Base-by-base conservation (phyloP, 2,888 invertebrate genomes). In the Pristionchus maxplancki region DNA sequence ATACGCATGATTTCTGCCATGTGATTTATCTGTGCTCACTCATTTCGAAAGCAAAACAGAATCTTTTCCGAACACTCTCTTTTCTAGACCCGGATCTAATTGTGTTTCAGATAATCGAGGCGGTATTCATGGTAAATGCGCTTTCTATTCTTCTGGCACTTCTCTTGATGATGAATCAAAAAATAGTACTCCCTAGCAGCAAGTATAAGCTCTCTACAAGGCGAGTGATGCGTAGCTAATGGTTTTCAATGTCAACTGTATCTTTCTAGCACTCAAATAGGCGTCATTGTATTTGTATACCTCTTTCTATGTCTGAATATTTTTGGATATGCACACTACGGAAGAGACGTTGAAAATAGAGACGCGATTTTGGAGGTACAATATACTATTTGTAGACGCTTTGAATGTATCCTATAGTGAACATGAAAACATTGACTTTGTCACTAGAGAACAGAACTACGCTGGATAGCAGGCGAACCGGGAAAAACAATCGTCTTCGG, bases 151-250 rank as follows among this genome's bases (percentile, higher is more conserved):
- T 82, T 1, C 24, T 82, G 3, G 37, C 31, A n/a, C 82, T 82
- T 53, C 34, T 82, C 3, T 13, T 82, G 31, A 82, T 82, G 53
- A 82, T 82, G 82, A 82, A 82, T 31, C 82, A 82, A 20, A 50
- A 53, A 24, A 31, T 82, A 4, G 20, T 53, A 5, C 31, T 13
- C 2, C 53, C 82, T 31, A n/a, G n/a, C 9, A 53, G 82, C 34
- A 53, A 53, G 9, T 20, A 24, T 31, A 82, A 50, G 34, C n/a
- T 82, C 1, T 53, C 82, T 8, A 3, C 24, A 0, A 31, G 34
- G 53, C 5, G 13, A 53, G 31, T 9, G 17, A 50, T n/a, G 9
- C 48, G 4, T 3, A 28, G 37, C 2, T 20, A 71, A 37, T 34
- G 37, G 20, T 40, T 37, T 11, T 28, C 17, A 4, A 28, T 8